These are phyloP conservation scores for Margarornis squamiger DNA, from an alignment of 2,797 vertebrate species.

Conservation along the genomic window DNA sequence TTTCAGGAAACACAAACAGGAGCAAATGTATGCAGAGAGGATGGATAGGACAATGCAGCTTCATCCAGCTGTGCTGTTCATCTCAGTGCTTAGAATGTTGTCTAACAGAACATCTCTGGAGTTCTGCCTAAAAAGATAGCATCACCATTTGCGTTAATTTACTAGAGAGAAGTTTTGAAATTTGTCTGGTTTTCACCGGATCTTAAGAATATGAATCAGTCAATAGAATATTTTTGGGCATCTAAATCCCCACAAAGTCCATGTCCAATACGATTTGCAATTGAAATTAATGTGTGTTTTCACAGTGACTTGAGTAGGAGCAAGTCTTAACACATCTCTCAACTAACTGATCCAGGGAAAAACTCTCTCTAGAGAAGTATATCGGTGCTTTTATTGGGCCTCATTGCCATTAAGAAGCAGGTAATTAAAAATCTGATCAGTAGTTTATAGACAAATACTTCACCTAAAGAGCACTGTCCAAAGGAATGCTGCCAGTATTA, in stretches of 20 bases:
- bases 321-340: neutral
- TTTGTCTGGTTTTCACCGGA: neutral
- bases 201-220: neutral
- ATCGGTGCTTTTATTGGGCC: neutral
- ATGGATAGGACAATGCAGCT: neutral
- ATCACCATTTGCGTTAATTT: neutral
- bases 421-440: neutral
- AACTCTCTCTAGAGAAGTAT: neutral
- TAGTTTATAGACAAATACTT: neutral
- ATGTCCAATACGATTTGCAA: neutral
- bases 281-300: neutral
- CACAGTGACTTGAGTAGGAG: neutral
- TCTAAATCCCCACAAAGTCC: neutral
- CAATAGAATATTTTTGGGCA: neutral
- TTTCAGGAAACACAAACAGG: neutral
- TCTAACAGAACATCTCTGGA: neutral
- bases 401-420: neutral
- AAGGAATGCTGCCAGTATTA: neutral
- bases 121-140: neutral
- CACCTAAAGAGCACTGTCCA: neutral
- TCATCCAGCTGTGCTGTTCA: neutral
- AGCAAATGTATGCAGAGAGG: neutral
- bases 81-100: neutral
- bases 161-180: neutral
- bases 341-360: neutral